Conservation (phyloP, 2,797 vertebrate genomes). For the Nyctibius grandis region DNA sequence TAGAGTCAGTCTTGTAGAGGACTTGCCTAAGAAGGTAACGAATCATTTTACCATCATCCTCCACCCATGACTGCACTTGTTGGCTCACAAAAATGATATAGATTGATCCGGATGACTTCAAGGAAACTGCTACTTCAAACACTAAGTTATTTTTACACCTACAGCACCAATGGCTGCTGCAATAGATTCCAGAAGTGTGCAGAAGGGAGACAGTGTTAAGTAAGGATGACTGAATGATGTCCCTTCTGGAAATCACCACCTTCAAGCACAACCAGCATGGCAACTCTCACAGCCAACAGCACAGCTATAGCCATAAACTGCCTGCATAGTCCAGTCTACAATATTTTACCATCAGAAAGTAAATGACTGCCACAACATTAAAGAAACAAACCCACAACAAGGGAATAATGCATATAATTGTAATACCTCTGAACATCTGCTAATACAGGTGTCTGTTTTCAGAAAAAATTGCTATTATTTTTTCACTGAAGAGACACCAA, state of each 20-base stretch:
- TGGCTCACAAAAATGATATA: not conserved
- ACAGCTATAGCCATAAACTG: not conserved
- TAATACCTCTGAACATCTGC: not conserved
- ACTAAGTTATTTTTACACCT: not conserved
- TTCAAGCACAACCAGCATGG: not conserved
- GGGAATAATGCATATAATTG: not conserved
- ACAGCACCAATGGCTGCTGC: not conserved
- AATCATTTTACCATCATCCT: not conserved
- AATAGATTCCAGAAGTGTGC: not conserved
- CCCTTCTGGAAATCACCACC: not conserved
- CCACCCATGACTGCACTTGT: not conserved
- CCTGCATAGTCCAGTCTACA: not conserved
- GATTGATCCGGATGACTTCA: not conserved
- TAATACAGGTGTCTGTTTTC: not conserved
- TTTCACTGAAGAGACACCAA: not conserved
- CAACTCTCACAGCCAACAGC: not conserved
- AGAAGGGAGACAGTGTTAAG: not conserved
- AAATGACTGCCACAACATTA: not conserved
- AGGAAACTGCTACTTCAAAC: not conserved
- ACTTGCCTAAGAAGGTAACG: not conserved
- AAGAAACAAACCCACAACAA: not conserved
- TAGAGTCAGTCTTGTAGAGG: not conserved
- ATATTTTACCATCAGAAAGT: not conserved
- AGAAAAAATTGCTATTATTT: not conserved
- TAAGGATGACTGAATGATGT: rapidly evolving